Conservation (phyloP, 2,113 vertebrate genomes). For the Thunnus maccoyii region DNA sequence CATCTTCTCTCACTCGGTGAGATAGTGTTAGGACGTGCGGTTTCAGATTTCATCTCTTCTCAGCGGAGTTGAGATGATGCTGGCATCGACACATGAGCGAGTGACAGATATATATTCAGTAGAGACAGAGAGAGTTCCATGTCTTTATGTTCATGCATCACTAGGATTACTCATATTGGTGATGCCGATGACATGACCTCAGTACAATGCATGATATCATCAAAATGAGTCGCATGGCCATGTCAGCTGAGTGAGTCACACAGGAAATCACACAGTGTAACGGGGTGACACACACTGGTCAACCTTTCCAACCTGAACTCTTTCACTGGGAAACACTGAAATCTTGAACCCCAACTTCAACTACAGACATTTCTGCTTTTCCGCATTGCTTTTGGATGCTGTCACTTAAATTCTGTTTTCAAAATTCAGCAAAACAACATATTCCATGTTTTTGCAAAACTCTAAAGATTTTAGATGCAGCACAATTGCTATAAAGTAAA, state of each 20-base stretch:
- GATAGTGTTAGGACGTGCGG: constrained; percentile 8
- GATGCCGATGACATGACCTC: constrained; percentile 53
- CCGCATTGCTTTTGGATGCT: neutral
- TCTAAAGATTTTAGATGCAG: no score
- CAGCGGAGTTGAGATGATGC: constrained; percentile 1
- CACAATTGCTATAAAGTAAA: no score
- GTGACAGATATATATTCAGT: neutral
- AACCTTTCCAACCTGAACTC: neutral
- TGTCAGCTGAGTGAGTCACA: constrained; percentile 61
- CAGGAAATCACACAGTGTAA: constrained; percentile 41
- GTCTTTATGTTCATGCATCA: constrained; percentile 29
- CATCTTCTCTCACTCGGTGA: constrained; percentile 2
- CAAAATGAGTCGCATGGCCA: constrained; percentile 48
- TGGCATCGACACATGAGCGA: neutral
- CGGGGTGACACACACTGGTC: constrained; percentile 14
- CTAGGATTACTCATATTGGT: constrained; percentile 59
- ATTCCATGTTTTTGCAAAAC: no score
- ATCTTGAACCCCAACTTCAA: no score
- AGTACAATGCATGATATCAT: constrained; percentile 61
- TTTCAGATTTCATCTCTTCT: constrained; percentile 46
- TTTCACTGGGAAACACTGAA: neutral
- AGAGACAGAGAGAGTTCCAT: constrained; percentile 12
- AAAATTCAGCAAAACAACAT: no score
- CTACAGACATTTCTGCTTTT: no score
- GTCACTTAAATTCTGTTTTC: no score